These are phyloP conservation scores for Acheta domesticus DNA, from an alignment of 2,888 invertebrate genomes.

Conservation along the genomic window DNA sequence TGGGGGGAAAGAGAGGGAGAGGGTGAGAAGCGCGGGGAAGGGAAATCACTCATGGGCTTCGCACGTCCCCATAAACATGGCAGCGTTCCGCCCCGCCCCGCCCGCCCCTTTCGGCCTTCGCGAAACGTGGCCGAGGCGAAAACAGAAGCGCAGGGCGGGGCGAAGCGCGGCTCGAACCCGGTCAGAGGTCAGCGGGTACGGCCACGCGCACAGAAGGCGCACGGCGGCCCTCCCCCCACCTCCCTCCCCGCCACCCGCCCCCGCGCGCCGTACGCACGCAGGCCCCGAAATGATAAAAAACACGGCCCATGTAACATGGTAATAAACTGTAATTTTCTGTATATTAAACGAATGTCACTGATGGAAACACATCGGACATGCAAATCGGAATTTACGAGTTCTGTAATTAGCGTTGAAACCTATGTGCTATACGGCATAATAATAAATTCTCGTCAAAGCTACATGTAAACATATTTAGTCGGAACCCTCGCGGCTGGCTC, in stretches of 20 bases:
- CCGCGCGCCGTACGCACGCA: not conserved
- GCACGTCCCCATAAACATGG: too few relatives aligned
- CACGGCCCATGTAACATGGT: conserved; percentile 26
- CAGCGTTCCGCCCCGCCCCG: too few relatives aligned
- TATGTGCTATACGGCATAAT: conserved; percentile 33
- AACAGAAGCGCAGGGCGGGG: too few relatives aligned
- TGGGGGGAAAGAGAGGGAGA: too few relatives aligned
- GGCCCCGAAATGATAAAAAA: not conserved
- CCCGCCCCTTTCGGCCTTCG: too few relatives aligned
- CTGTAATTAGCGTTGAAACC: conserved; percentile 36
- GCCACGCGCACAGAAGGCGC: not conserved
- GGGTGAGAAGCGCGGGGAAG: too few relatives aligned
- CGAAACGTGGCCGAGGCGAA: too few relatives aligned
- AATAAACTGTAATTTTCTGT: conserved; percentile 33
- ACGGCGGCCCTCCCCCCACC: not conserved
- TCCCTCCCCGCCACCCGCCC: not conserved
- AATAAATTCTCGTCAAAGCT: conserved; percentile 36
- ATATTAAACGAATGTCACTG: conserved; percentile 32
- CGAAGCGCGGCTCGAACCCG: too few relatives aligned
- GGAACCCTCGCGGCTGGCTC: conserved; percentile 4
- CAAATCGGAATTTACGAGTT: conserved; percentile 37
- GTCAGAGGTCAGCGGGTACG: too few relatives aligned
- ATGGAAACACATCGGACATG: conserved; percentile 32
- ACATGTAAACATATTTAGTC: conserved; percentile 35
- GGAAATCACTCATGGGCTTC: too few relatives aligned